Conservation (phyloP, 1,140 invertebrate genomes). For the Lordiphosa clarofinis region DNA sequence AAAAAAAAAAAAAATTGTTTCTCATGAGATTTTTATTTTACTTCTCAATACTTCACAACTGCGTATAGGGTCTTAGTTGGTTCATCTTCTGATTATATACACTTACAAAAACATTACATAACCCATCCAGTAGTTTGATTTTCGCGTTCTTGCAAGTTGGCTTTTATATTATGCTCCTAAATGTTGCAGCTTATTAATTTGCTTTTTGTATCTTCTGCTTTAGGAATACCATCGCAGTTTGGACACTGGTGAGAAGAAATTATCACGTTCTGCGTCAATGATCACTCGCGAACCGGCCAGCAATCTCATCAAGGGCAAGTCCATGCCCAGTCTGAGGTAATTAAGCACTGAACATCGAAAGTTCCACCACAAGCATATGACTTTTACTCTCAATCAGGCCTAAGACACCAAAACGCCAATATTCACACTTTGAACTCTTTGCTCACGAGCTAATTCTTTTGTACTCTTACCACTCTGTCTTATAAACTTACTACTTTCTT, state of each 20-base stretch:
- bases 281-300: conserved; percentile 82
- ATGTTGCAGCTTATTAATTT: not conserved
- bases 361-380: conserved; percentile 5
- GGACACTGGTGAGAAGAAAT: conserved; percentile 87
- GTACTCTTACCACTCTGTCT: conserved; percentile 19
- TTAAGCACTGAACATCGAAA: not conserved
- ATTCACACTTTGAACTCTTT: conserved; percentile 32
- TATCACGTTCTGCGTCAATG: conserved; percentile 85
- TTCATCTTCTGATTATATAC: no score
- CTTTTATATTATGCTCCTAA: conserved; percentile 1
- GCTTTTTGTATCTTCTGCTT: conserved; percentile 22
- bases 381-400: conserved; percentile 33
- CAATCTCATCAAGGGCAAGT: conserved; percentile 94
- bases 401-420: conserved; percentile 25
- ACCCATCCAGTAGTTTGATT: conserved; percentile 18
- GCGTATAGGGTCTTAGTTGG: no score
- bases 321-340: conserved; percentile 96
- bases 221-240: conserved; percentile 90
- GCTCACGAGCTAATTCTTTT: conserved; percentile 38
- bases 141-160: conserved; percentile 35
- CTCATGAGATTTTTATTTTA: no score
- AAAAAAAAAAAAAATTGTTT: no score
- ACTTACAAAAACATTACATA: no score
- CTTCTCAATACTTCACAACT: no score
- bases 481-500: conserved; percentile 32